These are phyloP conservation scores for Tonatia bakeri DNA, from an alignment of 2,113 vertebrate species.

Conservation along the genomic window DNA sequence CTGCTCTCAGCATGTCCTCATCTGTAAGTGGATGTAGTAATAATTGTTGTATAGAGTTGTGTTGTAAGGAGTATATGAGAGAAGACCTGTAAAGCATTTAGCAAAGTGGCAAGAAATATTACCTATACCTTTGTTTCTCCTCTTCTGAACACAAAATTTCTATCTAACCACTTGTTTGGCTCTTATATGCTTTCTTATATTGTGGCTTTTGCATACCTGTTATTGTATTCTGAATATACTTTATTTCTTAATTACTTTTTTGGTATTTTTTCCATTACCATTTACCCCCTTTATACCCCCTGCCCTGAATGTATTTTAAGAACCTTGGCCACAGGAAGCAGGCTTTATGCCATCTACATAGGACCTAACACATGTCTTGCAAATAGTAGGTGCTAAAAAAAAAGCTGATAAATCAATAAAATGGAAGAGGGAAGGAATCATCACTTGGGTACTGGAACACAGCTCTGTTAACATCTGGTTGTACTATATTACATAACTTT, in stretches of 20 bases:
- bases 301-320: background rate
- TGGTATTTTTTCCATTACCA: too few species aligned
- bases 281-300: too few species aligned
- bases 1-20: too few species aligned
- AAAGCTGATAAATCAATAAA: background rate
- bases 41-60: background rate
- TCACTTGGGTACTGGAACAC: background rate
- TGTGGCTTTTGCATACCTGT: background rate
- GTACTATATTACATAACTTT: background rate
- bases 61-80: background rate
- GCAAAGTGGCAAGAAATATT: background rate
- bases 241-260: too few species aligned
- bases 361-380: background rate
- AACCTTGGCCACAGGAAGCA: background rate
- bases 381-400: background rate
- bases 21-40: too few species aligned
- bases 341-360: background rate
- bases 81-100: background rate
- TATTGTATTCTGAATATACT: background rate
- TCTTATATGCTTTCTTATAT: background rate
- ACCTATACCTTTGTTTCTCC: background rate
- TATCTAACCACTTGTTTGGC: background rate
- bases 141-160: background rate
- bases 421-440: background rate
- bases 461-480: background rate